Conservation (phyloP, 2,113 vertebrate species). For the Mobula hypostoma region DNA sequence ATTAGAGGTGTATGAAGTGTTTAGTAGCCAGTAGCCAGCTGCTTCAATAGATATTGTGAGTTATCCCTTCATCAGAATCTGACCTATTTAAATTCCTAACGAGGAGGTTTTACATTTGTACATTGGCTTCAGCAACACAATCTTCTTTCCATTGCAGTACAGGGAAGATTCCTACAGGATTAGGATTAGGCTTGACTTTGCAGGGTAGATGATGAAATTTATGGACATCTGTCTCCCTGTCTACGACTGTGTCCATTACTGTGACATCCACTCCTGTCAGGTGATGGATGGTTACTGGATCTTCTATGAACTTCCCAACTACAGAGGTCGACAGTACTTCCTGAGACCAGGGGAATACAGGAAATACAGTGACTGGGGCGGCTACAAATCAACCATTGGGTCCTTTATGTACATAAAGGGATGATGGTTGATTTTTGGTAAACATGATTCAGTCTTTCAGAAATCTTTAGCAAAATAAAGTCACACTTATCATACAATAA, state of each 20-base stretch:
- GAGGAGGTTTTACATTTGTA: no score
- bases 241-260: constrained; percentile 49
- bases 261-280: constrained; percentile 55
- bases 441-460: background rate
- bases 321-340: constrained; percentile 54
- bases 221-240: constrained; percentile 57
- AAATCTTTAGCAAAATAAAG: background rate
- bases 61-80: no score
- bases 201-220: constrained; percentile 56
- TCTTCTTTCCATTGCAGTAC: constrained; percentile 47
- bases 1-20: no score
- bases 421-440: background rate
- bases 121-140: no score
- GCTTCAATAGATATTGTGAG: no score
- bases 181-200: constrained; percentile 60
- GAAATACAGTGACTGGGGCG: constrained; percentile 57
- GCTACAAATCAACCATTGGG: constrained; percentile 56
- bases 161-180: constrained; percentile 53
- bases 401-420: background rate
- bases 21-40: no score
- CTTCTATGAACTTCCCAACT: constrained; percentile 56
- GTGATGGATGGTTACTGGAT: constrained; percentile 56
- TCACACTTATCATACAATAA: no score
- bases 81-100: no score
- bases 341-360: constrained; percentile 57